Evolutionary conservation across 2,888 invertebrate genomes (phyloP).

Genomic region (Fragum whitleyi): DNA sequence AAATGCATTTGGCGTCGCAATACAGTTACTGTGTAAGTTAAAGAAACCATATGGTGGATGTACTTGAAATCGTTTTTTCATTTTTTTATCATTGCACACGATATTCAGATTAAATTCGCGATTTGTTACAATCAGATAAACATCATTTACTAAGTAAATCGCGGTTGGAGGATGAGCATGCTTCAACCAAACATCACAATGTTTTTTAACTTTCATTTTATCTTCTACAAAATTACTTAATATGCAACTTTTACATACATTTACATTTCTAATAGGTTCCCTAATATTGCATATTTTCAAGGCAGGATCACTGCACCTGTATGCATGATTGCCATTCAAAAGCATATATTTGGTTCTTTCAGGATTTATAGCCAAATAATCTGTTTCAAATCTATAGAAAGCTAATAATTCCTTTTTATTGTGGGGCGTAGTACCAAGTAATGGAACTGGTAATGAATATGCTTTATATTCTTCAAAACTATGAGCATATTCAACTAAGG

Average conservation of each 20-base stretch:
- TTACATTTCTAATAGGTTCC: conserved; percentile 10
- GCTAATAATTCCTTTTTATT: too few relatives aligned
- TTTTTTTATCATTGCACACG: not conserved
- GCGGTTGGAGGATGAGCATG: conserved; percentile 1
- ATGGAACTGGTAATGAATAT: too few relatives aligned
- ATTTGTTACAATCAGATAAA: not conserved
- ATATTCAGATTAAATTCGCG: not conserved
- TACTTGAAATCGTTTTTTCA: not conserved
- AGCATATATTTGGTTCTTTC: too few relatives aligned
- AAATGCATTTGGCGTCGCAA: not conserved
- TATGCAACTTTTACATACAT: conserved; percentile 13
- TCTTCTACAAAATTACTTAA: conserved; percentile 3
- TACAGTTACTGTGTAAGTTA: not conserved
- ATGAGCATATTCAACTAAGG: too few relatives aligned
- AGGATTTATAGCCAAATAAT: too few relatives aligned
- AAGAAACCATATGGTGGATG: not conserved
- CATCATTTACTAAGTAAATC: not conserved
- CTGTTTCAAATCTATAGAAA: too few relatives aligned
- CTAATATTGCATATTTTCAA: conserved; percentile 12
- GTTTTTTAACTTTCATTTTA: conserved; percentile 10
- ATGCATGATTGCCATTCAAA: too few relatives aligned
- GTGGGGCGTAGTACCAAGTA: too few relatives aligned
- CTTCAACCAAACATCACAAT: conserved; percentile 17
- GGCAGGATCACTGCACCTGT: not conserved
- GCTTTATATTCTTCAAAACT: too few relatives aligned